Base-by-base conservation (phyloP, 2,797 vertebrate species). In the Eulemur coronatus region DNA sequence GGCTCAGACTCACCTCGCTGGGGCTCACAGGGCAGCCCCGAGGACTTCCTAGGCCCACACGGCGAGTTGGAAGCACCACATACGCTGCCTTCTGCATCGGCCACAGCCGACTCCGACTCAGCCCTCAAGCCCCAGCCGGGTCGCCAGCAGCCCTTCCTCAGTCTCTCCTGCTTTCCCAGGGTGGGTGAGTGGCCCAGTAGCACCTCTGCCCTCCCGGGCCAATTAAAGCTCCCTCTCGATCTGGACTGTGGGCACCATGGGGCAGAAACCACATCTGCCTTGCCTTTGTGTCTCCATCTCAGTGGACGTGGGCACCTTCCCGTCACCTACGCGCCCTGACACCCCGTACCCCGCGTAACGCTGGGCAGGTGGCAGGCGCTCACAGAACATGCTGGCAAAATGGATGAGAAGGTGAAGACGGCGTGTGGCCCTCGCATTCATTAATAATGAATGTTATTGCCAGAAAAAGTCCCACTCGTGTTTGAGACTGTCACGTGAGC, bases 241-340 rank as follows among this genome's bases (percentile, higher is more conserved):
- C 41, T 8, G 57, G 14, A 12, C 12, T 0, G 33, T 17, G 26
- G 70, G 41, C 35, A 52, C 43, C 43, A 2, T 0, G n/a, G 13
- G 13, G 50, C 76, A 57, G 50, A 26, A 46, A 33, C 24, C 43
- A 11, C 28, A 0, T 4, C 14, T 14, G 2, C 5, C 63, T n/a
- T 1, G 1, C 50, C 13, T 7, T 8, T 7, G 26, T 33, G 41
- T 7, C 11, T 5, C 26, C 1, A 43, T 6, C 1, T 59, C 46
- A 30, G 11, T 4, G 3, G 4, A 22, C 0, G 1, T 43, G n/a
- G 43, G 5, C 41, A 26, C 14, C 89, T 35, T 9, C 26, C 69
- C 0, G 0, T 41, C 70, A 52, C 4, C 4, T 7, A 1, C 0
- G 0, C 1, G 3, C 9, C 33, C 79, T 0, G 0, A 18, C 2